Conservation (phyloP, 30 jellyfish, hydroid and myxozoan genomes). For the Catostylus mosaicus region DNA sequence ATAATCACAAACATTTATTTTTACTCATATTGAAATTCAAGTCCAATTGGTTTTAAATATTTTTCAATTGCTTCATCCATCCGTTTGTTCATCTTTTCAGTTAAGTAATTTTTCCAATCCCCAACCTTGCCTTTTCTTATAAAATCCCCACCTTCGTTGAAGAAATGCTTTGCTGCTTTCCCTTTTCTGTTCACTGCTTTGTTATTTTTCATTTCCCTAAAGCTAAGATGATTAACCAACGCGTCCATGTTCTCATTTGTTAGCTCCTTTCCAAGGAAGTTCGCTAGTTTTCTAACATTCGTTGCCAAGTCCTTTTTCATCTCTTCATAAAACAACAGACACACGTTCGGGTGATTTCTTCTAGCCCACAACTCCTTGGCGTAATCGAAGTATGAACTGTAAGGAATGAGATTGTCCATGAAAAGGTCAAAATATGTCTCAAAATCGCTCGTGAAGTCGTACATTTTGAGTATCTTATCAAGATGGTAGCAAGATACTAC, state of each 20-base stretch:
- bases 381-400: conserved; percentile 10
- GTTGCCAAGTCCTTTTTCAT: no score
- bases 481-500: conserved; percentile 28
- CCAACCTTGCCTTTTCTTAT: conserved; percentile 32
- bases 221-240: conserved; percentile 6
- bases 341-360: no score
- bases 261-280: conserved; percentile 15
- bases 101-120: no score
- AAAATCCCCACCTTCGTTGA: conserved; percentile 2
- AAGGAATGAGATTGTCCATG: conserved; percentile 13
- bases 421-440: conserved; percentile 21
- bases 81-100: conserved; percentile 24
- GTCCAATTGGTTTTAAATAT: no score
- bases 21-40: no score
- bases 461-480: conserved; percentile 11
- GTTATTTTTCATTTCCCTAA: conserved; percentile 23
- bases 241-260: neutral
- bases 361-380: neutral
- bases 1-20: no score
- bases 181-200: no score
- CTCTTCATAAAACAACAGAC: no score
- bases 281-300: conserved; percentile 8
- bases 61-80: conserved; percentile 30
- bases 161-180: neutral
- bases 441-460: conserved; percentile 23